Evolutionary conservation across 2,113 vertebrate genomes (phyloP).

Genomic region (Barnardius zonarius): DNA sequence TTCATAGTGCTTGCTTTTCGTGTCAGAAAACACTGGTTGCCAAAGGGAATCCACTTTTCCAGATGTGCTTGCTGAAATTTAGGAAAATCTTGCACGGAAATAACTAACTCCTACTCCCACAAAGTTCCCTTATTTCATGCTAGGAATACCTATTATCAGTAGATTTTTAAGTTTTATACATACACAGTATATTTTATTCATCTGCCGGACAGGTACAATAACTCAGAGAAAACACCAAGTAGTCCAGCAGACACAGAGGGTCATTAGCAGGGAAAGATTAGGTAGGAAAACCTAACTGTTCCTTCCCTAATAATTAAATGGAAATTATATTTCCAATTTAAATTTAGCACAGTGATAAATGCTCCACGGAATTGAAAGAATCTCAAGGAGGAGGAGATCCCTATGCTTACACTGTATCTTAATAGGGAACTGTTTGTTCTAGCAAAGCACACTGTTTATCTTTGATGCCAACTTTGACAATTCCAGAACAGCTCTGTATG

Average conservation of each 20-base stretch:
- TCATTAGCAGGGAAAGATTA: not conserved
- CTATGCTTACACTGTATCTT: not conserved
- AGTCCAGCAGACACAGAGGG: not conserved
- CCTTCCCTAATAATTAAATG: not conserved
- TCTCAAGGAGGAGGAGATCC: not conserved
- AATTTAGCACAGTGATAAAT: not conserved
- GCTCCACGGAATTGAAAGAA: not conserved
- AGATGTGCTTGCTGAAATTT: not conserved
- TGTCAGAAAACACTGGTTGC: not conserved
- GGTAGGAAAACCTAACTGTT: not conserved
- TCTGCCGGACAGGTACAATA: not conserved
- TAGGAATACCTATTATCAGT: not conserved
- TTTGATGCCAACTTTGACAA: not conserved
- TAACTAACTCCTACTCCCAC: not conserved
- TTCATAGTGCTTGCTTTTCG: not conserved
- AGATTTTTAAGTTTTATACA: not conserved
- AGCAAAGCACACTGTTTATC: not conserved
- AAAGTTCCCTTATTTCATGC: not conserved
- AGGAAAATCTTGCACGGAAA: not conserved
- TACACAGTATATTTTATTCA: not conserved
- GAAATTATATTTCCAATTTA: not conserved
- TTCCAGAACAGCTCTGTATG: not conserved
- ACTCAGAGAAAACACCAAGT: not conserved
- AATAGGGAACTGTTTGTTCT: slow-evolving; percentile 33
- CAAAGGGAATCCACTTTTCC: not conserved